Base-by-base conservation (phyloP, 1,140 invertebrate species). In the Cephus cinctus region DNA sequence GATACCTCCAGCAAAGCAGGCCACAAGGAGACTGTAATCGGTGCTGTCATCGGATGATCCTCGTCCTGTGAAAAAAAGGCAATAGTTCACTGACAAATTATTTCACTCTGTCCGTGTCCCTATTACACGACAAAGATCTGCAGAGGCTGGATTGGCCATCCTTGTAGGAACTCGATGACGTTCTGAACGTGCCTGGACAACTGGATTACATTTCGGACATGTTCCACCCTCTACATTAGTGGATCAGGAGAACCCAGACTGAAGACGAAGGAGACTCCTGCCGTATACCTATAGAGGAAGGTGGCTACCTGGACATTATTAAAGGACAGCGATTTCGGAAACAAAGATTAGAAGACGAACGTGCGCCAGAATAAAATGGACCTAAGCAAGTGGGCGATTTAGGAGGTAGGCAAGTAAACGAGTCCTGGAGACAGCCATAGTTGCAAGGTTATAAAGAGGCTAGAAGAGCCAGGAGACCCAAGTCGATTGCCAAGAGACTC, bases 11-110 rank as follows among this genome's bases (percentile, higher is more conserved):
- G 68, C 68, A 43, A 72, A 71, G 47, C 63, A 71, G 2, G 69
- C 69, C 5, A 71, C 64, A 44, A 72, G 35, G 12, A 72, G 56
- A 52, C 68, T 72, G 43, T 71, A 71, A 43, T 72, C 69, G n/a
- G 50, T 52, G 12, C 45, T 34, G n/a, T 63, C 59, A n/a, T 62
- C 58, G 3, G 57, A 54, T 0, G 68, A 65, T 4, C 61, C 69
- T 19, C 61, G 67, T 56, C 67, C 69, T 72, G 56, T 5, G 15
- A 12, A 19, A 25, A 23, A 39, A 11, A 36, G 18, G 5, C n/a
- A n/a, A n/a, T n/a, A n/a, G n/a, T n/a, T n/a, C n/a, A n/a, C n/a
- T 27, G 25, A 27, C 25, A n/a, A 27, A 27, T 27, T n/a, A n/a
- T n/a, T n/a, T n/a, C n/a, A n/a, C n/a, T n/a, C n/a, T n/a, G n/a